Base-by-base conservation (phyloP, 2,113 vertebrate genomes). In the Calyptommatus sinebrachiatus region DNA sequence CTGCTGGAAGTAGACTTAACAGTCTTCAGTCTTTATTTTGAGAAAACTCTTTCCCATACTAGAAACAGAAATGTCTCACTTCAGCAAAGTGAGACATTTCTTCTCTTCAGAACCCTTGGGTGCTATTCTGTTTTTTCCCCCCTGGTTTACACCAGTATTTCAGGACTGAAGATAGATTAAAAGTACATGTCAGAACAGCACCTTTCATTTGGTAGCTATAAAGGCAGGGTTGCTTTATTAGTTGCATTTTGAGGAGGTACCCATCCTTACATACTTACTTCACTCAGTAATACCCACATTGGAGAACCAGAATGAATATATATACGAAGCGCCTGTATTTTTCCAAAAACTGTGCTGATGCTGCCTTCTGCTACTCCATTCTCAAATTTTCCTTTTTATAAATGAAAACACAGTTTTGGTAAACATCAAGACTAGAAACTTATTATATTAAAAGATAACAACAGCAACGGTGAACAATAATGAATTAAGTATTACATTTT, bases 251-350 rank as follows among this genome's bases (percentile, higher is more conserved):
- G 6, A 68, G 24, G 20, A 1, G 7, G 8, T 62, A 26, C 8
- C 48, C 71, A 1, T 48, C 35, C 60, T 46, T 41, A 2, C 14
- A 22, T 26, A 61, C 88, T 92, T 89, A 97, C 96, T 95, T 97
- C 96, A 77, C 93, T 96, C 31, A 97, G 86, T 48, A 96, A 84
- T 74, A 90, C 93, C 97, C 96, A 97, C 41, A 95, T 91, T 0
- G 94, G 83, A 7, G 96, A 96, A 78, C 94, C 81, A 0, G 93
- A 87, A 9, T 89, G 91, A 80, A 97, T 77, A n/a, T 93, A 73
- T 29, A 97, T 92, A 35, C 95, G 94, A 31, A 97, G 73, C 14
- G 95, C 96, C 10, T 91, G 80, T 72, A 97, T 86, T 48, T 91
- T 93, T 80, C 93, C 94, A 69, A 97, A 70, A 0, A 41, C 75